Percentiles rank a stretch among this genome's conserved stretches.
phyloP scores from a whole-genome alignment of 2,888 invertebrate species.

The Lysandra coridon region DNA sequence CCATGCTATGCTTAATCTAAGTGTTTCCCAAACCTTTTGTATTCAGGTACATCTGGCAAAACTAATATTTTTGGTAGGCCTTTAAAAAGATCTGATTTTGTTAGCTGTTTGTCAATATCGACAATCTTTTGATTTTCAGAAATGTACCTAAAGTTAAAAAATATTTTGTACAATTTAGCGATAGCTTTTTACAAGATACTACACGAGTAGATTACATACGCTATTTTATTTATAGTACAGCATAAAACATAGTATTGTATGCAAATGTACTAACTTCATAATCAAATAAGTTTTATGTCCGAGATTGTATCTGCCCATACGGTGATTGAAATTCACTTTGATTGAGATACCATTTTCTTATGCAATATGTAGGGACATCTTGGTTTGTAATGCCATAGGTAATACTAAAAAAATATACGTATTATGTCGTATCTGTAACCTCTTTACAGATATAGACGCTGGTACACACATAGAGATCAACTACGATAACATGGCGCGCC shows the following conservation, averaged over 20 bases:
- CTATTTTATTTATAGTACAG: neutral
- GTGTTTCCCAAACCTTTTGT: too few species aligned
- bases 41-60: too few species aligned
- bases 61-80: too few species aligned
- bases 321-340: conserved; percentile 10
- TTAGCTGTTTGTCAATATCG: too few species aligned
- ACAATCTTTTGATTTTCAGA: too few species aligned
- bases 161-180: neutral
- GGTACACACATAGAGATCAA: too few species aligned
- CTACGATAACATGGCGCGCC: too few species aligned
- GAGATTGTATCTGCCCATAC: neutral
- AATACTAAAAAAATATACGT: too few species aligned
- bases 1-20: too few species aligned
- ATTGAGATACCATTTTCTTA: neutral
- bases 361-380: neutral
- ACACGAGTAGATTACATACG: neutral
- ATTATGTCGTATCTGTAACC: neutral
- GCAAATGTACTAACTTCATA: neutral
- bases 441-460: too few species aligned
- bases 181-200: neutral
- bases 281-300: conserved; percentile 12
- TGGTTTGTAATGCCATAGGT: neutral
- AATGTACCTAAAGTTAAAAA: too few species aligned
- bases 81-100: too few species aligned
- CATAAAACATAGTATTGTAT: conserved; percentile 7